A percentile compares a stretch with the other conserved stretches of the same genome.
Conservation (phyloP, 2,797 vertebrate species). For the Mastacembelus armatus region DNA sequence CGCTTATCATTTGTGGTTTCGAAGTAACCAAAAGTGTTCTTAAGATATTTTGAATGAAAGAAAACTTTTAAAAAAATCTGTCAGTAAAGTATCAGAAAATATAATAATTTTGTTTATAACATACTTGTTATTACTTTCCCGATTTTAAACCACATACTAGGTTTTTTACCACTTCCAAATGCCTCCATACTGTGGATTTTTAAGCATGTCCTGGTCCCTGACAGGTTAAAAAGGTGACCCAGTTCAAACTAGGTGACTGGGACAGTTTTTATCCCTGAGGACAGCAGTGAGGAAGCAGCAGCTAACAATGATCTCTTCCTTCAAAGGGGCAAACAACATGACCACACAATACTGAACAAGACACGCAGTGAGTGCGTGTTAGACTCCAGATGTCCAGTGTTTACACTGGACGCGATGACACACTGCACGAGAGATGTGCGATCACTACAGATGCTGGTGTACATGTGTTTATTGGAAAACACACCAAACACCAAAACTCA, state of each 20-base stretch:
- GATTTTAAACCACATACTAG: too few relatives aligned
- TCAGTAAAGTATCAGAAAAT: too few relatives aligned
- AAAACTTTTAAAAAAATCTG: too few relatives aligned
- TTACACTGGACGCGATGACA: conserved; percentile 30
- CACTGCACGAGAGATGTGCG: neutral
- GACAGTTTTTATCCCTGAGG: conserved; percentile 16
- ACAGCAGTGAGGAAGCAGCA: conserved; percentile 40
- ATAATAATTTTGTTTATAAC: too few relatives aligned
- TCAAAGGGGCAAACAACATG: conserved; percentile 29
- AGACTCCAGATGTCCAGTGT: conserved; percentile 23
- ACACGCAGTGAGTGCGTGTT: neutral
- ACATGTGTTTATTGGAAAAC: neutral
- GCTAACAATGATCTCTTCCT: conserved; percentile 68
- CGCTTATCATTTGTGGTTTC: too few relatives aligned
- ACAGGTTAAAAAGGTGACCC: neutral
- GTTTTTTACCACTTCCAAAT: neutral
- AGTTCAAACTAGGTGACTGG: conserved; percentile 7
- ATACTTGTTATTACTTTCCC: too few relatives aligned
- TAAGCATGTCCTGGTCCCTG: neutral
- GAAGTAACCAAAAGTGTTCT: too few relatives aligned
- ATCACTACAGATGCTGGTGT: neutral
- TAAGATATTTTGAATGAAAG: too few relatives aligned
- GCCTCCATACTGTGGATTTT: too few relatives aligned
- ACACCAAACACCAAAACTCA: neutral
- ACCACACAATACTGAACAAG: conserved; percentile 4